Evolutionary conservation across 2,888 invertebrate species (phyloP), one percentile per base, ranked within the genome.

Genomic region (Pocota personata): DNA sequence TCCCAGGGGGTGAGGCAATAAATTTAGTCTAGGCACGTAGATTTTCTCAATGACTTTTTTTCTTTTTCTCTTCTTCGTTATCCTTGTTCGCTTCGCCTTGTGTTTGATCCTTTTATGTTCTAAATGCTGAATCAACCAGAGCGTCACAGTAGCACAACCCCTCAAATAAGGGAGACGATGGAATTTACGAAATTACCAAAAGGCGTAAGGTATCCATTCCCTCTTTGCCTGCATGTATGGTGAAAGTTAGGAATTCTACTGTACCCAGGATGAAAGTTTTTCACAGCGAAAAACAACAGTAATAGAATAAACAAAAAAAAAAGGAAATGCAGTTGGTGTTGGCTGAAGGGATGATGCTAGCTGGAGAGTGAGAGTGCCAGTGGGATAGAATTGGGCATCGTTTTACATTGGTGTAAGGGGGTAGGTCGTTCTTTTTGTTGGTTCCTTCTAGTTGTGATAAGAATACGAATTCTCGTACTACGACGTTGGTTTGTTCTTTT

Each of bases 21-120:
- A 88, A 88, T 88, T 88, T 88, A 88, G 88, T 88, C 88, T 88
- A 88, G 88, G 88, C 88, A 88, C 88, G 88, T 88, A 88, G 87
- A 75, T 72, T 88, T 87, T 79, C 69, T 69, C 76, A 87, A 80
- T 73, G 71, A 78, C 62, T 77, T 76, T 84, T 77, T 72, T 57
- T 57, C 32, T 48, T 37, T 35, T 21, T 43, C 16, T 35, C 35
- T 58, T 48, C n/a, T 69, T 55, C 27, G 52, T 30, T 40, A 24
- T 14, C n/a, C 58, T 58, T 24, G n/a, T 24, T 58, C 37, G 10
- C 27, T 40, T 60, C 10, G 12, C 62, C 2, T 8, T 12, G 32
- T 3, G 10, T 32, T 48, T 67, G 43, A 40, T 64, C 21, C 60
- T 21, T 57, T 43, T 35, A 3, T 6, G 43, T 30, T 55, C 66